These are phyloP conservation scores for Diloba caeruleocephala DNA, from an alignment of 2,888 invertebrate species.

Conservation along the genomic window DNA sequence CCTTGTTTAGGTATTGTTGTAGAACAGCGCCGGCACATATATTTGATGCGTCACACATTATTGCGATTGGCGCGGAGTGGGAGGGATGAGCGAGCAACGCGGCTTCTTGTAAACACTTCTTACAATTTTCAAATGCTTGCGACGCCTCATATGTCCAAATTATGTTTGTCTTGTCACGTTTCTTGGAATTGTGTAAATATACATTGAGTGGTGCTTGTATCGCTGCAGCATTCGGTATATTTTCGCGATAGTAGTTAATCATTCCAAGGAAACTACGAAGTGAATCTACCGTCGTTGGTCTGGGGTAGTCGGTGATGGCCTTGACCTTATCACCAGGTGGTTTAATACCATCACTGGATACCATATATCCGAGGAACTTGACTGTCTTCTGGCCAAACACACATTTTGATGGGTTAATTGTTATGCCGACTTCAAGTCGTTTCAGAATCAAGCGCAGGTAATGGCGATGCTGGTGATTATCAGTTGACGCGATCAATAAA, in stretches of 20 bases:
- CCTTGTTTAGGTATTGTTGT: neutral
- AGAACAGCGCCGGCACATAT: neutral
- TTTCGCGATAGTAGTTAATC: neutral
- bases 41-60: neutral
- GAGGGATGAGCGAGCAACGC: neutral
- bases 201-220: neutral
- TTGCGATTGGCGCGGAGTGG: no score
- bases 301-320: neutral
- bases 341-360: neutral
- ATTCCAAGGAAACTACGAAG: neutral
- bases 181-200: neutral
- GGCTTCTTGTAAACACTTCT: neutral
- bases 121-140: neutral
- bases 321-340: neutral
- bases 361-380: neutral
- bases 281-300: neutral
- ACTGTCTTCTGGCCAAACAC: neutral
- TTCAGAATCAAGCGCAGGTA: neutral
- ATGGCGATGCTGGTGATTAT: neutral
- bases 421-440: neutral
- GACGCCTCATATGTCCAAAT: neutral
- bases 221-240: neutral
- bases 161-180: neutral
- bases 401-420: neutral
- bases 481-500: neutral